Base-by-base conservation (phyloP, 2,888 invertebrate species). In the Latheticus oryzae region DNA sequence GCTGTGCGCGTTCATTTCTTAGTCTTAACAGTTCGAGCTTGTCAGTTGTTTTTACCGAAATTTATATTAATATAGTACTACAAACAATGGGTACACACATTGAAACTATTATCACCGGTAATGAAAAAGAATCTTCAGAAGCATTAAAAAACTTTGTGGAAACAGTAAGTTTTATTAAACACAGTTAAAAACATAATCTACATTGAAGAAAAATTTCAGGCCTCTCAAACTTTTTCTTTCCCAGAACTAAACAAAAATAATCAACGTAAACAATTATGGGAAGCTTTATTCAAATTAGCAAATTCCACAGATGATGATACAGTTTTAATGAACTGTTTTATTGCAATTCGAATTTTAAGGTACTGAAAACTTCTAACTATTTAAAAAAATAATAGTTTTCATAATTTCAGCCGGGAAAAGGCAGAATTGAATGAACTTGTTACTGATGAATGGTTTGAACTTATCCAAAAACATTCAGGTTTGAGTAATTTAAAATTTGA, bases 401-500 rank as follows among this genome's bases (percentile, higher is more conserved):
- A 5, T 42, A 15, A 58, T 73, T 83, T 75, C 67, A 92, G 93
- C 67, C 88, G 95, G 9, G 93, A 95, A 67, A 91, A 91, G 79
- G 80, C 82, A 11, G 84, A 86, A 55, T 79, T 94, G 40, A 86
- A 89, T 64, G 83, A 84, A 65, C 76, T 90, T 51, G 82, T 93
- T 7, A 86, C 85, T 65, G 82, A 84, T 56, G 85, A 87, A 66
- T 86, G 88, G 81, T 79, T 94, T 33, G 81, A 83, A 60, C 80
- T 83, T n/a, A 77, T 94, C 35, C 80, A 92, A 58, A 82, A 85
- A 66, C 81, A 85, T 68, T 88, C 91, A 8, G 87, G 87, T 9
- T 80, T 91, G 42, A 74, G 77, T 38, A 76, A 75, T 30, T 63
- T 77, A 16, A 76, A 79, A 38, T 79, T 81, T 59, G 73, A 78